Evolutionary conservation across 2,888 invertebrate genomes (phyloP).

Genomic region (Eristalis intricaria): DNA sequence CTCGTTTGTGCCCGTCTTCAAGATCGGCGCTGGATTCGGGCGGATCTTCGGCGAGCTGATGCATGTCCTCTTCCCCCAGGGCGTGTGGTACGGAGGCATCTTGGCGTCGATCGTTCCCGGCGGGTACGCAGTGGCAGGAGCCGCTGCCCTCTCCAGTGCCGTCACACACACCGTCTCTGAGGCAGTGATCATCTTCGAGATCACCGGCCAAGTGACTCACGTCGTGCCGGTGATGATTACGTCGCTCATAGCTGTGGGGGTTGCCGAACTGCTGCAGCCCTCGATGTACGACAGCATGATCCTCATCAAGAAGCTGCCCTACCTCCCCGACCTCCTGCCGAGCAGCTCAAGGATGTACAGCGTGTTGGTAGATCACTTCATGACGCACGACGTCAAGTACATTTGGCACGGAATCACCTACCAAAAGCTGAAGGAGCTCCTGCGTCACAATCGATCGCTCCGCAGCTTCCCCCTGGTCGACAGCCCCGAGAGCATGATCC

Average conservation of each 20-base stretch:
- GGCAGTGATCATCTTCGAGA: conserved; percentile 98
- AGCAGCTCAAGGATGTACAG: conserved; percentile 96
- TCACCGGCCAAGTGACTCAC: conserved; percentile 99
- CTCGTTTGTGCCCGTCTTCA: conserved; percentile 98
- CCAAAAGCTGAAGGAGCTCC: conserved; percentile 90
- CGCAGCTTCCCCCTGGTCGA: conserved; percentile 98
- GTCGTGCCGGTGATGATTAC: conserved; percentile 98
- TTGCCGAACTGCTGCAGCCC: conserved; percentile 96
- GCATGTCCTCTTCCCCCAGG: conserved; percentile 95
- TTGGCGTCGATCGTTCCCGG: conserved; percentile 94
- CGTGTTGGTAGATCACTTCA: conserved; percentile 97
- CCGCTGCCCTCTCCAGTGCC: conserved; percentile 97
- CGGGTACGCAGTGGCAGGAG: conserved; percentile 98
- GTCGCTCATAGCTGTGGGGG: conserved; percentile 96
- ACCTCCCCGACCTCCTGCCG: conserved; percentile 95
- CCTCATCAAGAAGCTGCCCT: conserved; percentile 97
- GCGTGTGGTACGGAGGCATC: conserved; percentile 93
- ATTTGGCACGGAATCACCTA: conserved; percentile 96
- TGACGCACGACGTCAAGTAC: conserved; percentile 95
- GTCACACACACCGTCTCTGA: conserved; percentile 99
- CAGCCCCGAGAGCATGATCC: conserved; percentile 93
- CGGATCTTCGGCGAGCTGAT: conserved; percentile 95
- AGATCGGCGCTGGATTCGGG: conserved; percentile 97
- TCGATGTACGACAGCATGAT: conserved; percentile 99
- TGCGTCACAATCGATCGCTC: conserved; percentile 85